Conservation (phyloP, 2,888 invertebrate genomes). For the Aphodius sticticus region DNA sequence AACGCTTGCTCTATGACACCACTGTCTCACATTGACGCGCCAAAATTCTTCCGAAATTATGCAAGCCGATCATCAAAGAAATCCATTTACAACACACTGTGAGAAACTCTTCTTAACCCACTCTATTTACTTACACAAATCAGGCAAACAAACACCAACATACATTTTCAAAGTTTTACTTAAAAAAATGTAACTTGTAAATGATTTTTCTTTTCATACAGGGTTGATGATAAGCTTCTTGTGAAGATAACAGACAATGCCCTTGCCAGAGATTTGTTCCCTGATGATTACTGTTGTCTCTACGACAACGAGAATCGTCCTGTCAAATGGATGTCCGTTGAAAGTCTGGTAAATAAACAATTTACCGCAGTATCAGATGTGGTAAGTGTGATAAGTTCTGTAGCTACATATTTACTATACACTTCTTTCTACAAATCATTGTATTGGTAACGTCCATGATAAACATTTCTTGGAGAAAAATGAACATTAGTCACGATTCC, state of each 20-base stretch:
- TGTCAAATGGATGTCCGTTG: constrained; percentile 93
- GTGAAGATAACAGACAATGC: constrained; percentile 90
- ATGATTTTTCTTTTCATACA: constrained; percentile 47
- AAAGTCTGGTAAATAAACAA: constrained; percentile 81
- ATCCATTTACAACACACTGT: too few species aligned
- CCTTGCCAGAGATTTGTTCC: constrained; percentile 88
- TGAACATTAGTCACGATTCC: too few species aligned
- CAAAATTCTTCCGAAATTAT: neutral
- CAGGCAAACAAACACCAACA: too few species aligned
- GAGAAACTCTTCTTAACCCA: too few species aligned
- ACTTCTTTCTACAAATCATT: too few species aligned
- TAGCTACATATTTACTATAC: neutral
- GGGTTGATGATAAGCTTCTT: constrained; percentile 78
- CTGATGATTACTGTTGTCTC: constrained; percentile 91
- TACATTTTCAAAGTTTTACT: too few species aligned
- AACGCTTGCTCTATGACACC: too few species aligned
- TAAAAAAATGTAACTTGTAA: neutral
- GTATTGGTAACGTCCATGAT: too few species aligned
- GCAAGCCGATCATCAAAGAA: neutral
- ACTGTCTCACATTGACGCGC: too few species aligned
- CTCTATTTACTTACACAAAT: too few species aligned
- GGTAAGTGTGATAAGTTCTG: constrained; percentile 65
- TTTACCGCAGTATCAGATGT: constrained; percentile 91
- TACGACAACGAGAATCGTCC: constrained; percentile 94
- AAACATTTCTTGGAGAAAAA: too few species aligned